Percentiles rank a stretch among this genome's conserved stretches.
Evolutionary conservation across 92 coral and sea anemone genomes (phyloP).

Genomic region (Isaurus tuberculatus): DNA sequence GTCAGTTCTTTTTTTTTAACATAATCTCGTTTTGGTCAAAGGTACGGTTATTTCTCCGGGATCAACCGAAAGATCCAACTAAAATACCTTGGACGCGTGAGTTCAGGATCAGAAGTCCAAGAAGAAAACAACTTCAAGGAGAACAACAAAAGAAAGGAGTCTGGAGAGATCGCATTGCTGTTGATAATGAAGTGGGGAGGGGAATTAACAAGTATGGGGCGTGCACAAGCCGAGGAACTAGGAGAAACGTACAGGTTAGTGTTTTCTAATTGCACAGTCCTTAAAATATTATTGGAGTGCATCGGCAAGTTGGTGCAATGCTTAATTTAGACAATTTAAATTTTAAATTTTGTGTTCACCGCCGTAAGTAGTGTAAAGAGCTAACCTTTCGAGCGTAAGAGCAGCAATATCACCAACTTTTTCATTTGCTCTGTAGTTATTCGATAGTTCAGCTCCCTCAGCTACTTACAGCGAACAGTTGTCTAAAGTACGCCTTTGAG

Average conservation of each 20-base stretch:
- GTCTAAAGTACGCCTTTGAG: too few relatives aligned
- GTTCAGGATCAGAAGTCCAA: slow-evolving; percentile 53
- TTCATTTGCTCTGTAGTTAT: too few relatives aligned
- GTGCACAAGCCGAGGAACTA: slow-evolving; percentile 64
- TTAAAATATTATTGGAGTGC: too few relatives aligned
- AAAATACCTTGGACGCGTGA: slow-evolving; percentile 52
- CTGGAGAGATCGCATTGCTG: slow-evolving; percentile 48
- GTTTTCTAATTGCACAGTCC: too few relatives aligned
- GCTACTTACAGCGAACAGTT: too few relatives aligned
- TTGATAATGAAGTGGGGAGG: slow-evolving; percentile 69
- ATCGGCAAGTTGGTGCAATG: too few relatives aligned
- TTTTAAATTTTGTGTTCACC: too few relatives aligned
- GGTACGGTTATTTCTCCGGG: slow-evolving; percentile 70
- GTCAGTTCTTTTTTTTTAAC: background rate
- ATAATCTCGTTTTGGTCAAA: background rate
- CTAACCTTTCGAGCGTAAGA: too few relatives aligned
- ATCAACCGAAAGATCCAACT: slow-evolving; percentile 66
- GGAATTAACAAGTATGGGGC: slow-evolving; percentile 62
- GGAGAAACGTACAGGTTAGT: slow-evolving; percentile 63
- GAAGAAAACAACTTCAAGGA: slow-evolving; percentile 11
- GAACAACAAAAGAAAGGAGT: background rate
- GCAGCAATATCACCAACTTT: too few relatives aligned
- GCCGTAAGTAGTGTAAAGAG: too few relatives aligned
- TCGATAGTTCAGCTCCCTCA: too few relatives aligned
- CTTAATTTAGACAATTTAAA: too few relatives aligned